These are phyloP conservation scores for Lasioglossum marginatum DNA, from an alignment of 2,888 invertebrate species.

Conservation along the genomic window DNA sequence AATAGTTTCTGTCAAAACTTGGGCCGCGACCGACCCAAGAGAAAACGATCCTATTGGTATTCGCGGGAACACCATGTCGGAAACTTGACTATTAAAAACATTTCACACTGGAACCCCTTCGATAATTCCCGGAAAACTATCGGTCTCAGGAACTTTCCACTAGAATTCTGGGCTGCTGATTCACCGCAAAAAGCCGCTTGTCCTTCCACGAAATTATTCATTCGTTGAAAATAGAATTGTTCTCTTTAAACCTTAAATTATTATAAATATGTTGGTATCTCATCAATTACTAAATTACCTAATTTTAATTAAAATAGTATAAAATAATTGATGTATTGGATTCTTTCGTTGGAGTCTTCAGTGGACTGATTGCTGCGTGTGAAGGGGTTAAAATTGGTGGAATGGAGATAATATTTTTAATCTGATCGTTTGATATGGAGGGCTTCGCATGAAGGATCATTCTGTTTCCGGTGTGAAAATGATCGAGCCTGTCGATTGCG, in stretches of 20 bases:
- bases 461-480: neutral
- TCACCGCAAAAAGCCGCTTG: neutral
- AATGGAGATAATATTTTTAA: neutral
- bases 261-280: too few relatives aligned
- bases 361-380: neutral
- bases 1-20: slow-evolving; percentile 59
- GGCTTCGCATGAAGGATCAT: neutral
- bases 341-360: neutral
- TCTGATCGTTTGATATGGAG: neutral
- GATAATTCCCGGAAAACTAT: neutral
- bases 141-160: neutral
- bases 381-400: neutral
- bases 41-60: slow-evolving; percentile 38
- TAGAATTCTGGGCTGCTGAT: neutral
- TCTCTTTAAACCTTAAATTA: too few relatives aligned
- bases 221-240: neutral
- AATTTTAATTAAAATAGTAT: too few relatives aligned
- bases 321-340: too few relatives aligned
- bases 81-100: slow-evolving; percentile 28
- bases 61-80: slow-evolving; percentile 16
- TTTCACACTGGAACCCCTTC: neutral
- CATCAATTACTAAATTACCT: too few relatives aligned
- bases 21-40: slow-evolving; percentile 1
- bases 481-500: neutral
- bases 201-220: neutral